These are phyloP conservation scores for Unio pictorum DNA, from an alignment of 2,888 invertebrate genomes.

Conservation along the genomic window DNA sequence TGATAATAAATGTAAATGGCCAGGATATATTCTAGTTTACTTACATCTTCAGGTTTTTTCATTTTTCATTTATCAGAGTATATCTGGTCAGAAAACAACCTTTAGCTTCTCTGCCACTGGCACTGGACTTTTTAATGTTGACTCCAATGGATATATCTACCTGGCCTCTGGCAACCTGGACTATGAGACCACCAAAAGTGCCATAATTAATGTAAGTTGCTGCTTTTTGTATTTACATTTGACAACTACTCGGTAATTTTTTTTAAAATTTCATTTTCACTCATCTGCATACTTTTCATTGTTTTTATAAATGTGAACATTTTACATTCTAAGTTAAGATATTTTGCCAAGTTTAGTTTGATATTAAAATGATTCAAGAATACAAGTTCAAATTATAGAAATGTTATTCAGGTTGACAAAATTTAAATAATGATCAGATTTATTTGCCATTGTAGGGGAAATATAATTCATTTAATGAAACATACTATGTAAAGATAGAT, in stretches of 20 bases:
- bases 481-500: no score
- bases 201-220: conserved; percentile 22
- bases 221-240: neutral
- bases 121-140: conserved; percentile 12
- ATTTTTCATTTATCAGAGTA: neutral
- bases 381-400: no score
- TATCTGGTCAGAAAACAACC: neutral
- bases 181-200: conserved; percentile 16
- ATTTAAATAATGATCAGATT: no score
- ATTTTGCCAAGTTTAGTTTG: no score
- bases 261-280: neutral
- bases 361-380: no score
- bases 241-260: neutral
- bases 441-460: no score
- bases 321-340: no score
- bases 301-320: no score
- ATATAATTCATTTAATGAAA: no score
- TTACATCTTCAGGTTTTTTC: neutral
- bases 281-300: neutral
- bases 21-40: no score
- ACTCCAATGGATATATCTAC: conserved; percentile 15
- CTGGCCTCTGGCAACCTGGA: conserved; percentile 10
- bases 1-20: no score
- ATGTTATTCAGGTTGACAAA: no score
- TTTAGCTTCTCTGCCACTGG: conserved; percentile 12